Percentiles rank a stretch among this genome's conserved stretches.
These are phyloP conservation scores for Pyralis farinalis DNA, from an alignment of 2,888 invertebrate genomes.

Conservation along the genomic window DNA sequence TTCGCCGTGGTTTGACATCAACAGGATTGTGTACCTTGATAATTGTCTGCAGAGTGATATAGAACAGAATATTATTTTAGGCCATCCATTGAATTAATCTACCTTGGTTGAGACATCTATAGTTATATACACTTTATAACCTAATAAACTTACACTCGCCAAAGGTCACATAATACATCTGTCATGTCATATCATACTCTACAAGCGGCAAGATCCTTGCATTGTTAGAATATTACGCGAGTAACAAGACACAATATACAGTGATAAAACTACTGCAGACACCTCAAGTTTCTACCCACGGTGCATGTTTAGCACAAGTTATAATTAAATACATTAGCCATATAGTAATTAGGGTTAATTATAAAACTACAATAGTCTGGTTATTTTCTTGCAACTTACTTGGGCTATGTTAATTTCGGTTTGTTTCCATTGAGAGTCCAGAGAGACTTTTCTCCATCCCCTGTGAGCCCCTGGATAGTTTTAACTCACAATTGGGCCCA, in stretches of 20 bases:
- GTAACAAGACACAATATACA: no score
- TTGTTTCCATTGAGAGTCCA: constrained; percentile 18
- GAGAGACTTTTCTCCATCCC: no score
- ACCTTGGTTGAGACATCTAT: no score
- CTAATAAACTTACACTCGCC: no score
- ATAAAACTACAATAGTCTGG: constrained; percentile 36
- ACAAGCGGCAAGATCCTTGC: constrained; percentile 7
- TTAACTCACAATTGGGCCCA: no score
- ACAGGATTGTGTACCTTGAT: no score
- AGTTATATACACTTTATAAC: no score
- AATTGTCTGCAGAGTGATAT: no score
- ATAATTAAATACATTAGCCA: constrained; percentile 48
- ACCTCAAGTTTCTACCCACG: constrained; percentile 38
- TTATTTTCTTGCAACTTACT: constrained; percentile 15
- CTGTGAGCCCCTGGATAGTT: no score
- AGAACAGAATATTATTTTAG: no score
- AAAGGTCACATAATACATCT: neutral
- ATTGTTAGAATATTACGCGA: constrained; percentile 8
- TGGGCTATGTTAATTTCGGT: constrained; percentile 15
- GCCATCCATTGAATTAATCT: no score
- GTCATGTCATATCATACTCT: constrained; percentile 3
- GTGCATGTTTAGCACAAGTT: constrained; percentile 44
- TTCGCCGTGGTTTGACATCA: no score
- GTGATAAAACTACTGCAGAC: constrained; percentile 31
- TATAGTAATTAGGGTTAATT: constrained; percentile 44